Base-by-base conservation (phyloP, 2,888 invertebrate genomes). In the Lasioglossum pauxillum region DNA sequence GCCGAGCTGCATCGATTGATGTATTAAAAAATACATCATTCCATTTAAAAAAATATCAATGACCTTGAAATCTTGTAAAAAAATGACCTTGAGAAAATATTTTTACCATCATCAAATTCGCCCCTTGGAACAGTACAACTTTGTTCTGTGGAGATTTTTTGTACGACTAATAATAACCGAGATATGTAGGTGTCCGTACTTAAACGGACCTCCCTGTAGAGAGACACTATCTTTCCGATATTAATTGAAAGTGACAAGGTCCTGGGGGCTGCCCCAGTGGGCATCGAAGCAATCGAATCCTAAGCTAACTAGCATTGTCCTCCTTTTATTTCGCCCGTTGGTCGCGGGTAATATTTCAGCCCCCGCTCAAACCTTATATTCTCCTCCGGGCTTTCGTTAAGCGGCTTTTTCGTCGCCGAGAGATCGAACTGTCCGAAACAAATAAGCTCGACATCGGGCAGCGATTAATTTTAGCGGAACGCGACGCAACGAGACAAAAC, bases 381-480 rank as follows among this genome's bases (percentile, higher is more conserved):
- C 23, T 14, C 27, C 12, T 4, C 19, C 49, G 31, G 19, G 75
- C 19, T 49, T 67, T 49, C 23, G 38, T 79, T 82, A 79, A 86
- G 85, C 79, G 60, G 64, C n/a, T 82, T 85, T 82, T 82, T 85
- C 53, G 71, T 71, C 85, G 41, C 49, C 44, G 75, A 53, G 46
- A 73, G 83, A 83, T 85, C 80, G 78, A 87, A 85, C 78, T 67
- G 81, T 74, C 77, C 79, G 57, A 75, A 71, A 46, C 84, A 83
- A 89, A 88, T 86, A 86, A 84, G 79, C 75, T 76, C 64, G 80
- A 78, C 69, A 88, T 82, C 79, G 69, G 46, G 75, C 57, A 46
- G 49, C 88, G 82, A 89, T 89, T 88, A 85, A 89, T 89, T 88
- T 76, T 69, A 75, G 78, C 76, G 71, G 31, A 10, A 53, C 53